Evolutionary conservation across 2,888 invertebrate genomes (phyloP).

Genomic region (Apodemia zela): DNA sequence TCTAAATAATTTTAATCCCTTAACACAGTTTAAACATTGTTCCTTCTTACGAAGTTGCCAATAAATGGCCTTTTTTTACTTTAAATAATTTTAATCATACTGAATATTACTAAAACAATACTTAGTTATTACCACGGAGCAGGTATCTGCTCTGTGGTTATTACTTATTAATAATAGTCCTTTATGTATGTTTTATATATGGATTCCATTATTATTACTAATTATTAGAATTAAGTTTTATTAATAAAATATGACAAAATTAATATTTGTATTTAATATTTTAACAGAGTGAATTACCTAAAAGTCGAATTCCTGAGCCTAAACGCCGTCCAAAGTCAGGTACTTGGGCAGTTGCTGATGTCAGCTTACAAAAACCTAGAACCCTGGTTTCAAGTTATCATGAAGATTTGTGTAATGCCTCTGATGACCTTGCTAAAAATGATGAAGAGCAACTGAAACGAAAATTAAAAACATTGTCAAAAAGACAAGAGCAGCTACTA

Average conservation of each 20-base stretch:
- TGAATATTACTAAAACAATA: not conserved
- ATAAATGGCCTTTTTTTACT: no score
- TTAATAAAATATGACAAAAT: no score
- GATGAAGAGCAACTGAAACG: constrained; percentile 89
- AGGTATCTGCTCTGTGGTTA: no score
- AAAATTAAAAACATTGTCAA: constrained; percentile 89
- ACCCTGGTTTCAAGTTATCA: constrained; percentile 85
- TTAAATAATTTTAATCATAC: not conserved
- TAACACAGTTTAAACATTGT: not conserved
- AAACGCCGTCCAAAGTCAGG: constrained; percentile 88
- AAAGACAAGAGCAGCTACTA: constrained; percentile 95
- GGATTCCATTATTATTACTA: not conserved
- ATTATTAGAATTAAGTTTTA: no score
- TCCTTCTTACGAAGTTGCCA: no score
- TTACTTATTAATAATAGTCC: no score
- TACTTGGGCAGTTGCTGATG: constrained; percentile 82
- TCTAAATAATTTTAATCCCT: not conserved
- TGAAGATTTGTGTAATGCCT: constrained; percentile 80
- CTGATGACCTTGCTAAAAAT: constrained; percentile 72
- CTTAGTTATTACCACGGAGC: no score
- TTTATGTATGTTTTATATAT: not conserved
- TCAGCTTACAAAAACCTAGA: constrained; percentile 78
- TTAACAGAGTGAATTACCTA: constrained; percentile 82
- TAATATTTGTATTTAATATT: constrained; percentile 3
- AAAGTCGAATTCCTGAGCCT: constrained; percentile 86